Percentiles rank a stretch among this genome's conserved stretches.
phyloP scores from a whole-genome alignment of 2,797 vertebrate species.

The Chaetophractus vellerosus region DNA sequence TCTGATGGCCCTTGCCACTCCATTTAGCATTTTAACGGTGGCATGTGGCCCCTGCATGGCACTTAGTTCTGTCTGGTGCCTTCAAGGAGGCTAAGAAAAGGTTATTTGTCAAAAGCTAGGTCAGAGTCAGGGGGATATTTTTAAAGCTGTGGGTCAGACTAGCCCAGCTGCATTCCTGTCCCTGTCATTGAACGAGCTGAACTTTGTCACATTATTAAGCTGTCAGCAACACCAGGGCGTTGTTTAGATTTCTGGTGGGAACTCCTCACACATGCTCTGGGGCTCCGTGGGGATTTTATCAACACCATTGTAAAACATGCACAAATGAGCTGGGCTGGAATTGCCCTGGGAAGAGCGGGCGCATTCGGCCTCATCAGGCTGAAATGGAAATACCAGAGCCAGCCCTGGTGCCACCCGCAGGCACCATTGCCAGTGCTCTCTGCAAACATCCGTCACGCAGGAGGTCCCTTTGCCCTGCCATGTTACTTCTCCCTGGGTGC shows the following conservation, averaged over 20 bases:
- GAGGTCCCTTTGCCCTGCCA: not conserved
- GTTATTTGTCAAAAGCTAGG: constrained; percentile 91
- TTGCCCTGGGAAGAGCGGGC: constrained; percentile 85
- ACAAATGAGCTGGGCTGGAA: constrained; percentile 89
- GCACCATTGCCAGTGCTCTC: not conserved
- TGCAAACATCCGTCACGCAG: accelerated
- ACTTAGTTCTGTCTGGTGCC: constrained; percentile 90
- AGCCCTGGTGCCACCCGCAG: constrained; percentile 69
- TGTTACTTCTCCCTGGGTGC: not conserved
- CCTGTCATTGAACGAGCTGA: constrained; percentile 91
- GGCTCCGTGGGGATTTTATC: constrained; percentile 92
- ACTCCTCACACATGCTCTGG: constrained; percentile 90
- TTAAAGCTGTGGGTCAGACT: constrained; percentile 90
- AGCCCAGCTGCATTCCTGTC: constrained; percentile 90
- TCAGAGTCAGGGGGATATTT: constrained; percentile 84
- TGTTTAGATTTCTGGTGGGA: constrained; percentile 93
- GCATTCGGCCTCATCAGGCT: constrained; percentile 83
- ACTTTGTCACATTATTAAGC: constrained; percentile 94
- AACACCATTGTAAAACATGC: constrained; percentile 92
- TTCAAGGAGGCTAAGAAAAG: constrained; percentile 91
- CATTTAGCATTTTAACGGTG: constrained; percentile 93
- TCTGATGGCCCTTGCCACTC: constrained; percentile 90
- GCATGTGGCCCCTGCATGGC: constrained; percentile 91
- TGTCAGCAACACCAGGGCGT: constrained; percentile 91
- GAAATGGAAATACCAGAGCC: constrained; percentile 86